Percentiles rank a stretch among this genome's conserved stretches.
Conservation (phyloP, 2,797 vertebrate species). For the Pampus argenteus region DNA sequence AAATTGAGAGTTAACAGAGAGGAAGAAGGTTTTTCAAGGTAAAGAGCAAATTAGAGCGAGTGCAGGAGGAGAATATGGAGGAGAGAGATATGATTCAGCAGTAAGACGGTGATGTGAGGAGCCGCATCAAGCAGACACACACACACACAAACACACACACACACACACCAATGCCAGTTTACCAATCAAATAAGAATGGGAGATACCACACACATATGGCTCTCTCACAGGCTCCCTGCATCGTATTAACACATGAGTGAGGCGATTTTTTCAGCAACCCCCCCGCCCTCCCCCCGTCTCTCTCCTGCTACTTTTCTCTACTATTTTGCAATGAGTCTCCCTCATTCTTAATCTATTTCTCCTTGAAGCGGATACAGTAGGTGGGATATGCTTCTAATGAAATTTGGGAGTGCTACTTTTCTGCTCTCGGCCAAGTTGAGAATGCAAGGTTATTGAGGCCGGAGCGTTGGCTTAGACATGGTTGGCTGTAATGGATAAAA, state of each 20-base stretch:
- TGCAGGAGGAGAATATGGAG: slow-evolving; percentile 46
- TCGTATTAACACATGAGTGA: slow-evolving; percentile 50
- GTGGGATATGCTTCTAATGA: slow-evolving; percentile 26
- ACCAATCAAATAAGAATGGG: slow-evolving; percentile 40
- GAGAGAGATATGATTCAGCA: slow-evolving; percentile 60
- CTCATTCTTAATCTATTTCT: slow-evolving; percentile 6
- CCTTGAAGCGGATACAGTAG: slow-evolving; percentile 1
- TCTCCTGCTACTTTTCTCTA: too few species aligned
- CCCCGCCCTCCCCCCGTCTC: slow-evolving; percentile 10
- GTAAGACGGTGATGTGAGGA: slow-evolving; percentile 39
- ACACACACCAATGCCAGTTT: not conserved
- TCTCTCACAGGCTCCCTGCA: slow-evolving; percentile 41
- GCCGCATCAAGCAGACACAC: slow-evolving; percentile 24
- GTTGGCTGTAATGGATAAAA: slow-evolving; percentile 7
- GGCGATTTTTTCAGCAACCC: slow-evolving; percentile 31
- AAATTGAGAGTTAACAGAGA: slow-evolving; percentile 6
- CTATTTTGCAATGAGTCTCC: not conserved
- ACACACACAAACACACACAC: slow-evolving; percentile 17
- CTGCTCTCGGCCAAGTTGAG: slow-evolving; percentile 6
- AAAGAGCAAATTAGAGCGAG: slow-evolving; percentile 43
- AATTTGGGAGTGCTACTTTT: slow-evolving; percentile 19
- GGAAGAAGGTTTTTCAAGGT: slow-evolving; percentile 38
- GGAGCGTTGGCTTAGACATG: slow-evolving; percentile 11
- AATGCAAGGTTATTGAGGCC: slow-evolving; percentile 29
- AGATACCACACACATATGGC: slow-evolving; percentile 36